phyloP scores from a whole-genome alignment of 2,888 invertebrate species.

The Parthenolecanium corni region DNA sequence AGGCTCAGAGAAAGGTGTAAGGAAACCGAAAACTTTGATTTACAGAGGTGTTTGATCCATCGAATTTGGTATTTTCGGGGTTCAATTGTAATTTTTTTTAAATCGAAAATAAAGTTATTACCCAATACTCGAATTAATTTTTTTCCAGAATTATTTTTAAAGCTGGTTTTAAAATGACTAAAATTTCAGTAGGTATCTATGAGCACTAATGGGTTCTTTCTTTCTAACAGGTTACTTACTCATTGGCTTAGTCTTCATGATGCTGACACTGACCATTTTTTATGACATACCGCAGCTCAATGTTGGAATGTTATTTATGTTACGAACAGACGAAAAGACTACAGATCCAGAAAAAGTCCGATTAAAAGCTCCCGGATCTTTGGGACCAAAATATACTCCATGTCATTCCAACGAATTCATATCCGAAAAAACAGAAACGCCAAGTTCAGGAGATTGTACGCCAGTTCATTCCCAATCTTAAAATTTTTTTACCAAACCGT shows the following conservation, averaged over 20 bases:
- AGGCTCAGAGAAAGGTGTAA: no score
- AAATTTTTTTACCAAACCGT: constrained; percentile 10
- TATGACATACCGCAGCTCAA: constrained; percentile 84
- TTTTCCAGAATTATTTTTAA: no score
- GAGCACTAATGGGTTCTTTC: not conserved
- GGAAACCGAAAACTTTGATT: no score
- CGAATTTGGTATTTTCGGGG: no score
- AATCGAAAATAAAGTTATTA: no score
- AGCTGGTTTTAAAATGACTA: no score
- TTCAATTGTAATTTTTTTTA: no score
- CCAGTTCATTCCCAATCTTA: constrained; percentile 46
- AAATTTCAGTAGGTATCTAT: not conserved
- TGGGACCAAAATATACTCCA: constrained; percentile 41
- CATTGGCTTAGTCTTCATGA: constrained; percentile 67
- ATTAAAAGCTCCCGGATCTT: constrained; percentile 45
- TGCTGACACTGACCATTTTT: constrained; percentile 71
- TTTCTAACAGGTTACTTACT: constrained; percentile 58
- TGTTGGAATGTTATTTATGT: constrained; percentile 63
- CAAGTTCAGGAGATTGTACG: constrained; percentile 57
- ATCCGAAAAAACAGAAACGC: constrained; percentile 38
- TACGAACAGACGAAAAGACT: constrained; percentile 44
- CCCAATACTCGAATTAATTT: no score
- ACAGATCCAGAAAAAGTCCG: constrained; percentile 57
- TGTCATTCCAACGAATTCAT: constrained; percentile 41
- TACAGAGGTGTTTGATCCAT: no score